phyloP scores from a whole-genome alignment of 2,113 vertebrate genomes.

The Oreocharis arfaki region DNA sequence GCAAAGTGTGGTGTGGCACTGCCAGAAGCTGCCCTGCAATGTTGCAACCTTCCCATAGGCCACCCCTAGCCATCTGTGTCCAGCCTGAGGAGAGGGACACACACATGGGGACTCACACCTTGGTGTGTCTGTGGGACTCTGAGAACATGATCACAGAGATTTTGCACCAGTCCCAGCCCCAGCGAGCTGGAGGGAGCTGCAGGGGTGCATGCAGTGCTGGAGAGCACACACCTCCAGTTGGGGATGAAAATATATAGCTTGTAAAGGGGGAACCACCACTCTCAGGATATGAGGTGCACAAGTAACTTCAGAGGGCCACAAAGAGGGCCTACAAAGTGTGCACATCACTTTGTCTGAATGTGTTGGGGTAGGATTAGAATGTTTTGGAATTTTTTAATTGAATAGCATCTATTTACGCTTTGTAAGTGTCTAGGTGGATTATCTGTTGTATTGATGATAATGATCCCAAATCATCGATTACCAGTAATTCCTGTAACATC shows the following conservation, averaged over 20 bases:
- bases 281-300: background rate
- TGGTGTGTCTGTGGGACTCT: background rate
- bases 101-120: too few species aligned
- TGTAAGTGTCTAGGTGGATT: background rate
- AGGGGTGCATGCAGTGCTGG: background rate
- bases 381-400: background rate
- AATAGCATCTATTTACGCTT: background rate
- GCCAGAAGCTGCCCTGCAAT: background rate
- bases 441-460: background rate
- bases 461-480: background rate
- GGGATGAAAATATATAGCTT: background rate
- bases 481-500: background rate
- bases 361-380: background rate
- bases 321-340: fast-evolving
- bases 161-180: background rate
- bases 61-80: fast-evolving
- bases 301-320: background rate
- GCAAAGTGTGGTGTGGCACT: background rate
- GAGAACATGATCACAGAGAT: too few species aligned
- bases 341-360: background rate
- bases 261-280: background rate
- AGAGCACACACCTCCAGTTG: background rate
- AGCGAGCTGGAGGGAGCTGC: background rate
- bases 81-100: background rate
- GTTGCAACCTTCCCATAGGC: fast-evolving